These are phyloP conservation scores for Chironomus striatipennis DNA, from an alignment of 1,140 invertebrate species.

Conservation along the genomic window DNA sequence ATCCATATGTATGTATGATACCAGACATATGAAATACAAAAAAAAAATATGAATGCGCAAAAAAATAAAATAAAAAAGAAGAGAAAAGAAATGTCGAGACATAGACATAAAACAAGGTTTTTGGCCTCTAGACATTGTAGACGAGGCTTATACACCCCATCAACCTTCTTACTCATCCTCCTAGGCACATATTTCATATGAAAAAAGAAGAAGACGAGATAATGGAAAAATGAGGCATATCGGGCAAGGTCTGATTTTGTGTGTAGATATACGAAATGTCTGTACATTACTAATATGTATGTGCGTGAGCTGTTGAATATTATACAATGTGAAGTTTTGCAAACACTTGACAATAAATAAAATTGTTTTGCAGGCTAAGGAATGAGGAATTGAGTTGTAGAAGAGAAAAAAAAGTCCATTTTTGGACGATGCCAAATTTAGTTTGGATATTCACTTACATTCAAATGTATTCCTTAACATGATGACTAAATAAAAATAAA, in stretches of 20 bases:
- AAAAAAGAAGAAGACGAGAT: too few species aligned
- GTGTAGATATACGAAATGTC: not conserved
- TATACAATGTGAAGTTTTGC: not conserved
- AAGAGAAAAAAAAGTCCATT: not conserved
- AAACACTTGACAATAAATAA: not conserved
- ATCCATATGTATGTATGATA: too few species aligned
- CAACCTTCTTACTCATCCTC: too few species aligned
- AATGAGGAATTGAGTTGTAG: not conserved
- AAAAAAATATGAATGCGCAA: conserved; percentile 5
- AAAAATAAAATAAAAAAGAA: not conserved
- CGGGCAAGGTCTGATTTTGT: too few species aligned
- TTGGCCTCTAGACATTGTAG: conserved; percentile 16
- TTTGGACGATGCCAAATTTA: not conserved
- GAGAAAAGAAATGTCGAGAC: not conserved
- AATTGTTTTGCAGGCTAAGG: not conserved
- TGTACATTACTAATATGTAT: not conserved
- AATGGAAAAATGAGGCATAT: too few species aligned
- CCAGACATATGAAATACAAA: not conserved
- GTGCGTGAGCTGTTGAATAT: conserved; percentile 6
- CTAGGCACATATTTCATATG: too few species aligned
- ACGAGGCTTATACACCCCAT: not conserved
- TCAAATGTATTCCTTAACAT: not conserved
- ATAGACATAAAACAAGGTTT: conserved; percentile 12
- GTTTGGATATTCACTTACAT: not conserved
- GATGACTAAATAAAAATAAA: not conserved